These are phyloP conservation scores for Nyleta sp. DNA, from an alignment of 2,888 invertebrate species.

Conservation along the genomic window DNA sequence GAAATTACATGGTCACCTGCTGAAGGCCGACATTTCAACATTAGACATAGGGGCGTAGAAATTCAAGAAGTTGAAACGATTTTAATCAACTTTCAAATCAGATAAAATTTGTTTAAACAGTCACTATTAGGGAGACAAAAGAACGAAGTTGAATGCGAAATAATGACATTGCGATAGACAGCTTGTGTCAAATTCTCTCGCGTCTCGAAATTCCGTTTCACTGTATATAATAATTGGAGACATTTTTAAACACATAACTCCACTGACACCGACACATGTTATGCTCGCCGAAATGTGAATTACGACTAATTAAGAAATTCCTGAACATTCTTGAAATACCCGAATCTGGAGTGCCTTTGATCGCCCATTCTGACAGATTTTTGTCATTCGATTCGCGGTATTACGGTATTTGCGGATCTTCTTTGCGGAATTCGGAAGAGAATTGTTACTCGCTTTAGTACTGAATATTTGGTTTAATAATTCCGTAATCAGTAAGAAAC, in stretches of 20 bases:
- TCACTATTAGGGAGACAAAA: background rate
- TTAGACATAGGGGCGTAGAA: slow-evolving; percentile 37
- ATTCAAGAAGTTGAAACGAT: slow-evolving; percentile 35
- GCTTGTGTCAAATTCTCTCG: background rate
- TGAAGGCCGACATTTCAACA: slow-evolving; percentile 45
- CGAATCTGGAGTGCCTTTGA: slow-evolving; percentile 38
- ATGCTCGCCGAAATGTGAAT: slow-evolving; percentile 26
- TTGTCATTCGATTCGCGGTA: slow-evolving; percentile 10
- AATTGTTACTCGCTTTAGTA: too few species aligned
- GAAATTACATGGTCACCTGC: slow-evolving; percentile 57
- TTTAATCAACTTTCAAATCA: slow-evolving; percentile 34
- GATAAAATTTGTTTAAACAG: background rate
- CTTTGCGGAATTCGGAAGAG: background rate
- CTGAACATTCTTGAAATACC: slow-evolving; percentile 41
- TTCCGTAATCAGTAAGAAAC: too few species aligned
- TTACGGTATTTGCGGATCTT: slow-evolving; percentile 39
- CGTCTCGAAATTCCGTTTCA: background rate
- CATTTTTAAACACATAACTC: slow-evolving; percentile 31
- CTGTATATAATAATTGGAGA: slow-evolving; percentile 12
- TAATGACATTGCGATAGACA: too few species aligned
- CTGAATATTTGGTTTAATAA: too few species aligned
- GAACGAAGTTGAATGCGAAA: too few species aligned
- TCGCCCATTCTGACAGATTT: slow-evolving; percentile 26
- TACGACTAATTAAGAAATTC: slow-evolving; percentile 53
- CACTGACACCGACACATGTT: slow-evolving; percentile 8